Evolutionary conservation across 2,797 vertebrate genomes (phyloP).

Genomic region (Sebastes cheni): DNA sequence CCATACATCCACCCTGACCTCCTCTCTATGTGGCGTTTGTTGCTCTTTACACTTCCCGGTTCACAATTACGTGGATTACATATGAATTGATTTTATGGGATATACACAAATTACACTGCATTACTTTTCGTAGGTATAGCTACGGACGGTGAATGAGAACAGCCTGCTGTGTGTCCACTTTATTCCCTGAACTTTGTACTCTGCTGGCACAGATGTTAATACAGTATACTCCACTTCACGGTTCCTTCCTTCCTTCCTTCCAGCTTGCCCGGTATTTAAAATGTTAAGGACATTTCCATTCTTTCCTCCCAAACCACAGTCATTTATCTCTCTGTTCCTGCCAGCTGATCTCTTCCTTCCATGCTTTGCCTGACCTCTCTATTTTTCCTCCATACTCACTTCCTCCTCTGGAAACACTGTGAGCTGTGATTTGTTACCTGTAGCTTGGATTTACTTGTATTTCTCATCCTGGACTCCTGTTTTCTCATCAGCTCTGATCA

Average conservation of each 20-base stretch:
- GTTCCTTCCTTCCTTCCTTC: background rate
- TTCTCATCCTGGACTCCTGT: background rate
- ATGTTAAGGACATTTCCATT: slow-evolving; percentile 35
- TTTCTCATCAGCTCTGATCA: background rate
- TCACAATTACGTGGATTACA: no score
- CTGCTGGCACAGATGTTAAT: slow-evolving; percentile 12
- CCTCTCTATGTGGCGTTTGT: no score
- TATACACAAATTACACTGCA: no score
- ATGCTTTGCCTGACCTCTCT: slow-evolving; percentile 17
- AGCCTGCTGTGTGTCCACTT: background rate
- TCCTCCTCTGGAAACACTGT: background rate
- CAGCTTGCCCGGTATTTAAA: slow-evolving; percentile 34
- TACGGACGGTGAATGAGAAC: no score
- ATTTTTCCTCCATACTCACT: slow-evolving; percentile 1
- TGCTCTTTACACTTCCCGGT: no score
- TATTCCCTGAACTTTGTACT: slow-evolving; percentile 11
- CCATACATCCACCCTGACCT: no score
- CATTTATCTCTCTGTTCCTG: slow-evolving; percentile 38
- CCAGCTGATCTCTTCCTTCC: slow-evolving; percentile 38
- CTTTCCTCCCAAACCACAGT: slow-evolving; percentile 38
- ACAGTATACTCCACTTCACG: background rate
- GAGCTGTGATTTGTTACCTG: slow-evolving; percentile 6
- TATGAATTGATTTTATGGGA: no score
- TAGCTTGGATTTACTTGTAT: background rate
- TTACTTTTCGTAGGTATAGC: accelerated